Percentiles rank a stretch among this genome's conserved stretches.
Conservation (phyloP, 2,797 vertebrate genomes). For the Microhierax caerulescens region DNA sequence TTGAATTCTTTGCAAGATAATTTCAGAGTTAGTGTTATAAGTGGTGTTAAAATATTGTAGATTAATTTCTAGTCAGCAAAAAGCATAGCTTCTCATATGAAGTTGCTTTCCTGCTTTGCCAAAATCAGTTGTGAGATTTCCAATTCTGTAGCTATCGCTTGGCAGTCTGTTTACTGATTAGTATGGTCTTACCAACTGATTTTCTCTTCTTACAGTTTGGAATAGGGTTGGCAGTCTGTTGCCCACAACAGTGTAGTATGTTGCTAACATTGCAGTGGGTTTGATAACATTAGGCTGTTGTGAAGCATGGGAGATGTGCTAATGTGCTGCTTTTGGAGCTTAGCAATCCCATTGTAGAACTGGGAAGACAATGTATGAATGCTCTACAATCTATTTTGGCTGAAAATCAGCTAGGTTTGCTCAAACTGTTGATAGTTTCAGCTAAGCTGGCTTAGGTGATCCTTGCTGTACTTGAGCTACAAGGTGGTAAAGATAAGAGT, state of each 20-base stretch:
- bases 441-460: background rate
- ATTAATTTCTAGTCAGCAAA: background rate
- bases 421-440: background rate
- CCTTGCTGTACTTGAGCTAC: background rate
- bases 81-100: background rate
- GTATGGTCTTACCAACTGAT: background rate
- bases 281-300: background rate
- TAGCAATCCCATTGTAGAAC: background rate
- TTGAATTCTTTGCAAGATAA: background rate
- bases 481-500: background rate
- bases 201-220: background rate
- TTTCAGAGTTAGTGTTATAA: background rate
- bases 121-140: background rate
- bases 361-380: background rate
- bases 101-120: background rate
- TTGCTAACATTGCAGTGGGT: background rate
- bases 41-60: background rate
- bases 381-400: background rate
- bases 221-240: background rate
- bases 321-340: background rate
- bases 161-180: background rate
- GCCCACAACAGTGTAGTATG: background rate
- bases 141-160: background rate
- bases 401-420: background rate
- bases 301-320: background rate